Conservation (phyloP, 2,113 vertebrate species). For the Larimichthys polyactis region DNA sequence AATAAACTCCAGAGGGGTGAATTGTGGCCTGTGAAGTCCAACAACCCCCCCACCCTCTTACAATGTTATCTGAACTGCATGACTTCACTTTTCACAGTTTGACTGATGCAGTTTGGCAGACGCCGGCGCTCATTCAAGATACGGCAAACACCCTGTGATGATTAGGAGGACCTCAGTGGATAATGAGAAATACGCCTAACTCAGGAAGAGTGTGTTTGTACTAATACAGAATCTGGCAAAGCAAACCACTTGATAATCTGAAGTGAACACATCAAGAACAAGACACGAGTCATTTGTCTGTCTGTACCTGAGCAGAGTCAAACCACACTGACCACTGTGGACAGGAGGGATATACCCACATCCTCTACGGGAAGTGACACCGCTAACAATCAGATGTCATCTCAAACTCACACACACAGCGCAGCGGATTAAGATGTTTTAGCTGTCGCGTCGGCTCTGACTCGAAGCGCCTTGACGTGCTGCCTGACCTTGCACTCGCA, state of each 20-base stretch:
- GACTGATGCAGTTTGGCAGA: constrained; percentile 38
- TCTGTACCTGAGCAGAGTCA: not conserved
- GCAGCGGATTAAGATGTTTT: constrained; percentile 34
- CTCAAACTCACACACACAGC: constrained; percentile 33
- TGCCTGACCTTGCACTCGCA: not conserved
- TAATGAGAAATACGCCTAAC: constrained; percentile 33
- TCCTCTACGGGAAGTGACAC: constrained; percentile 54
- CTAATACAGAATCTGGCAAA: constrained; percentile 19
- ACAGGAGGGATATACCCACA: constrained; percentile 17
- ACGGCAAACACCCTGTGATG: constrained; percentile 53
- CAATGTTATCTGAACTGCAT: constrained; percentile 24
- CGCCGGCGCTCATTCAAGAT: constrained; percentile 21
- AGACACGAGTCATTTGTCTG: not conserved
- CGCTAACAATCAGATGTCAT: constrained; percentile 27
- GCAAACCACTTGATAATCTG: constrained; percentile 29
- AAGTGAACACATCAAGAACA: constrained; percentile 33
- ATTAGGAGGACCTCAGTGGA: constrained; percentile 16
- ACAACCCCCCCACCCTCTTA: not conserved
- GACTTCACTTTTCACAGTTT: constrained; percentile 26
- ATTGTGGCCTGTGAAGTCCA: constrained; percentile 1
- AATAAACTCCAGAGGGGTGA: constrained; percentile 53
- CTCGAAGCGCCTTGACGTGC: constrained; percentile 6
- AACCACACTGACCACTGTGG: not conserved
- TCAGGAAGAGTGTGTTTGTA: constrained; percentile 20
- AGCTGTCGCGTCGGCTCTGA: not conserved